Conservation (phyloP, 1,140 invertebrate species). For the Aphis craccivora region DNA sequence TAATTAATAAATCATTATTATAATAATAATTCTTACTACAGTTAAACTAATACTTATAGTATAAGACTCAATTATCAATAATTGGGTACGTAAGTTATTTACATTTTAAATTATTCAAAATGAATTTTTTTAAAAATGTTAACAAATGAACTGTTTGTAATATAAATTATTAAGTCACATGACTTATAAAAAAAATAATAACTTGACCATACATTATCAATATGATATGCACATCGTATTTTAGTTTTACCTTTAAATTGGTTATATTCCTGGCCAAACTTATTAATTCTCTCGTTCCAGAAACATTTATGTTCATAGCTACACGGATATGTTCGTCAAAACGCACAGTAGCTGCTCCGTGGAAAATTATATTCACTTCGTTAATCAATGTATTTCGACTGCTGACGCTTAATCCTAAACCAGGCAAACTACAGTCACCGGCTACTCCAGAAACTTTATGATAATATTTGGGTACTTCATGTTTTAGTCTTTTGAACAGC, state of each 20-base stretch:
- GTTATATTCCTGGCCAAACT: conserved; percentile 71
- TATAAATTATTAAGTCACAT: neutral
- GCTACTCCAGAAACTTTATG: conserved; percentile 72
- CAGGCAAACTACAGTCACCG: conserved; percentile 72
- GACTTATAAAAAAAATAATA: neutral
- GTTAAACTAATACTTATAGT: neutral
- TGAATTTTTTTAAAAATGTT: too few relatives aligned
- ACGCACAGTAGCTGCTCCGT: conserved; percentile 87
- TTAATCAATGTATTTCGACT: conserved; percentile 70
- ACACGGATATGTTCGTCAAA: conserved; percentile 83
- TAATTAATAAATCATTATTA: neutral
- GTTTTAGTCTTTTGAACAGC: conserved; percentile 61
- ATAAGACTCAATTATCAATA: neutral
- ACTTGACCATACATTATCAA: neutral
- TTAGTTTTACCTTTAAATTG: conserved; percentile 70
- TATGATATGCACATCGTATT: neutral
- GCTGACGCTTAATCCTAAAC: conserved; percentile 70
- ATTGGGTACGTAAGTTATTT: neutral
- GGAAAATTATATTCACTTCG: conserved; percentile 77
- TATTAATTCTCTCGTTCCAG: conserved; percentile 70
- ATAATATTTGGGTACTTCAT: conserved; percentile 67
- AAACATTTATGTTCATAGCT: conserved; percentile 71
- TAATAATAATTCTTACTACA: neutral
- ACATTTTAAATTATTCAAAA: too few relatives aligned
- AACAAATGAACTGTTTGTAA: neutral